Evolutionary conservation across 1,140 invertebrate genomes (phyloP), one percentile per base, ranked within the genome.

Genomic region (Drosophila orena): DNA sequence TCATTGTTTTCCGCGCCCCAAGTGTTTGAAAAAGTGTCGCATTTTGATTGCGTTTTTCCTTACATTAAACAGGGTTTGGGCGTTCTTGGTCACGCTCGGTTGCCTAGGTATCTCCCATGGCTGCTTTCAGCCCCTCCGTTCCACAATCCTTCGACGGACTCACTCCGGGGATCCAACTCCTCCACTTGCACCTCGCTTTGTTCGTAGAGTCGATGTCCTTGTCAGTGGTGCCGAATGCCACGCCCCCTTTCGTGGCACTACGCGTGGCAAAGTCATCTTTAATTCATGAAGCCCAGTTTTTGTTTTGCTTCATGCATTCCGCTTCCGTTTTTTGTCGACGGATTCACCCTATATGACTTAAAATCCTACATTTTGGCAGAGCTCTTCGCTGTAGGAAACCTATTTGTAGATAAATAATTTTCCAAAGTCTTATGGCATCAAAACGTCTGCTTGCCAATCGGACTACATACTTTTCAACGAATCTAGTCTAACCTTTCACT

Each of bases 1-100:
- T 88, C 84, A 89, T 88, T 88, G 79, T 84, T 74, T 80, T 70
- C 53, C 62, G 69, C 54, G 61, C 78, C 72, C 79, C 77, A 77
- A 89, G 84, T 89, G 84, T 80, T 88, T 88, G 81, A 81, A 89
- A 89, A 88, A 88, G 79, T 84, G 84, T 89, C 84, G 84, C 69
- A 89, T 84, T 88, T 89, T 89, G 84, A 89, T 89, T 83, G 78
- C 77, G 84, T 89, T 89, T 84, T 79, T 79, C 70, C 83, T 76
- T 72, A 79, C 76, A 77, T 88, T 88, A 83, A 86, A 72, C 83
- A 56, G 70, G 61, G 83, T 61, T 77, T 79, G 62, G 65, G 75
- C 83, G 72, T 76, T 72, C 61, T 61, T 54, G 66, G 65, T 22
- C 75, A 81, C 58, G 75, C 70, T 75, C 77, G 49, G 64, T 22